Conservation (phyloP, 2,797 vertebrate species). For the Lycodopsis pacificus region DNA sequence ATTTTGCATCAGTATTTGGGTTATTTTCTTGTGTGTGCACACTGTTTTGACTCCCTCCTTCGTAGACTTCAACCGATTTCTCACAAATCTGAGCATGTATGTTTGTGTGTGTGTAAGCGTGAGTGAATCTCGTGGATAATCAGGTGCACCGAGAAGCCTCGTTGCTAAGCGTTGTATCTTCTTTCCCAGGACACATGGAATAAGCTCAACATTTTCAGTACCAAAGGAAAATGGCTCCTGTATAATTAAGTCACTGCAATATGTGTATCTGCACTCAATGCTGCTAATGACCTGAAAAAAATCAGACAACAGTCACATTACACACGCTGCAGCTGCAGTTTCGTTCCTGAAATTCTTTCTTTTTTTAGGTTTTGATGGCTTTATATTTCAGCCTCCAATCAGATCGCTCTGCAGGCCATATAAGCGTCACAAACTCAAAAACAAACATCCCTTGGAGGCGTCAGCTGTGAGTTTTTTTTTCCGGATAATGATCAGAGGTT, state of each 20-base stretch:
- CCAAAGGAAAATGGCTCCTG: conserved; percentile 13
- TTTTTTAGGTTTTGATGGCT: conserved; percentile 19
- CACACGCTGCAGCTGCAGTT: conserved; percentile 5
- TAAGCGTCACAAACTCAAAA: conserved; percentile 26
- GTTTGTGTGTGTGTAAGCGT: conserved; percentile 9
- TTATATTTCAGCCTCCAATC: conserved; percentile 24
- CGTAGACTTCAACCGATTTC: not conserved
- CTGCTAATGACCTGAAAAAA: conserved; percentile 26
- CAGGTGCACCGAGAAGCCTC: conserved; percentile 18
- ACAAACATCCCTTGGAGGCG: conserved; percentile 33
- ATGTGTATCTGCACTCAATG: not conserved
- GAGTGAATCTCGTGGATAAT: conserved; percentile 20
- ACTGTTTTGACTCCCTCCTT: conserved; percentile 14
- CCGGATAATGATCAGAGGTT: conserved; percentile 52
- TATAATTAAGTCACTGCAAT: conserved; percentile 4
- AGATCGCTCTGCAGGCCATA: conserved; percentile 16
- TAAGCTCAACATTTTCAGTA: conserved; percentile 8
- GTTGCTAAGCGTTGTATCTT: not conserved
- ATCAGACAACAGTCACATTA: conserved; percentile 10
- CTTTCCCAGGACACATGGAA: conserved; percentile 9
- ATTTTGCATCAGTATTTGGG: conserved; percentile 46
- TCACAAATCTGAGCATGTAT: not conserved
- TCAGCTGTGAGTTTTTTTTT: conserved; percentile 45
- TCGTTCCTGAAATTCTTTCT: conserved; percentile 2
- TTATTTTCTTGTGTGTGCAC: conserved; percentile 25